A percentile compares a stretch with the other conserved stretches of the same genome.
These are phyloP conservation scores for Grammomys surdaster DNA, from an alignment of 2,113 vertebrate species.

Conservation along the genomic window DNA sequence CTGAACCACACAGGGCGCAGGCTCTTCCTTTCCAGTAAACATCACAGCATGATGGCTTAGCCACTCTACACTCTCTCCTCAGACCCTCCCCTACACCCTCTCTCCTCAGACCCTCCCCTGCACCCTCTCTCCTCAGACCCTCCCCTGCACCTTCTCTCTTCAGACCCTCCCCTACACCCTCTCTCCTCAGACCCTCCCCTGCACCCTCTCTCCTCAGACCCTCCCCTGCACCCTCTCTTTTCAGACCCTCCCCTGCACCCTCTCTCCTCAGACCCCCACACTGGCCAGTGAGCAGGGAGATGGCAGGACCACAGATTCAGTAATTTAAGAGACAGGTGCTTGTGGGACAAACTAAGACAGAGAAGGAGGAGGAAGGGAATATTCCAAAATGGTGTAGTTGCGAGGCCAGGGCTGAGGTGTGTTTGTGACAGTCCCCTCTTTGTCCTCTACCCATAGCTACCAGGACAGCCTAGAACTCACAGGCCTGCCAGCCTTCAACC, in stretches of 20 bases:
- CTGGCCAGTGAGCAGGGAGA: background rate
- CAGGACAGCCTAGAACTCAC: slow-evolving; percentile 83
- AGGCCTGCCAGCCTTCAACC: slow-evolving; percentile 89
- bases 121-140: background rate
- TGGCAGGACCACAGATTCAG: background rate
- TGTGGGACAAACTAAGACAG: background rate
- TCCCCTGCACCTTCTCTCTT: background rate
- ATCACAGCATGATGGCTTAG: background rate
- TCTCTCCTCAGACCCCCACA: background rate
- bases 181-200: background rate
- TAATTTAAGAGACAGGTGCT: background rate
- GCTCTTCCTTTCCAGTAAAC: background rate
- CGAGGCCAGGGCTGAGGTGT: fast-evolving
- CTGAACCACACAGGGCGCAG: too few relatives aligned
- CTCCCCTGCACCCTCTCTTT: background rate
- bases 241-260: background rate
- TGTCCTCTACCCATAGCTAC: fast-evolving
- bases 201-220: background rate
- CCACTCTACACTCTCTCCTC: background rate
- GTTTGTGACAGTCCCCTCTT: fast-evolving
- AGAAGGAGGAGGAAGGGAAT: background rate
- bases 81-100: background rate
- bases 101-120: background rate
- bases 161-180: background rate
- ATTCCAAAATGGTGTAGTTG: background rate